Evolutionary conservation across 2,113 vertebrate species (phyloP), one percentile per base, ranked within the genome.

Genomic region (Mugil cephalus): DNA sequence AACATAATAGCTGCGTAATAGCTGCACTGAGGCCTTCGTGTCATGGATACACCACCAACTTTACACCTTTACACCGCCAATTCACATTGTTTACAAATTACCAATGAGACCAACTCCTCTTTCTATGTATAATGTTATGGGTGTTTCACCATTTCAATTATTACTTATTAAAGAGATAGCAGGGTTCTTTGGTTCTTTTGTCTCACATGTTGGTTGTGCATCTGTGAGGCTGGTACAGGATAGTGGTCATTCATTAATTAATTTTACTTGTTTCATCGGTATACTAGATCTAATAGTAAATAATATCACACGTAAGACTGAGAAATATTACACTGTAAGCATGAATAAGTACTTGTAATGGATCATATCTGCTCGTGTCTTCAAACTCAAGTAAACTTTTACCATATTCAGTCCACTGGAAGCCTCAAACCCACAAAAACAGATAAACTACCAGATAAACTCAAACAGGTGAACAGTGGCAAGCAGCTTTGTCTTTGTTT

Each of bases 1-100:
- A 58, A 68, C 35, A 24, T 69, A 17, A 15, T 69, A 14, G 18
- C 21, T 61, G 21, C n/a, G n/a, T n/a, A n/a, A n/a, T n/a, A n/a
- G n/a, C 68, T 68, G 38, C 38, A 65, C 45, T 79, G 15, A 79
- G 42, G 67, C 38, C 10, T 53, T 52, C 7, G 18, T 34, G 24
- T 30, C 5, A 30, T 30, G 24, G 3, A 5, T 30, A 30, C 24
- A 2, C 24, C 5, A 30, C 5, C 5, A 30, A 30, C 2, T 30
- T 30, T 30, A 30, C 24, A 30, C 24, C 24, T n/a, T n/a, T n/a
- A n/a, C n/a, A n/a, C n/a, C n/a, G n/a, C n/a, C n/a, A n/a, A n/a
- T n/a, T n/a, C 24, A 30, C 24, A 30, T 2, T 30, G 24, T 5
- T n/a, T 30, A 30, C 24, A 30, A 30, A 30, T 30, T 30, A 30